These are phyloP conservation scores for Ailuropoda melanoleuca DNA, from an alignment of 2,113 vertebrate genomes.

Conservation along the genomic window DNA sequence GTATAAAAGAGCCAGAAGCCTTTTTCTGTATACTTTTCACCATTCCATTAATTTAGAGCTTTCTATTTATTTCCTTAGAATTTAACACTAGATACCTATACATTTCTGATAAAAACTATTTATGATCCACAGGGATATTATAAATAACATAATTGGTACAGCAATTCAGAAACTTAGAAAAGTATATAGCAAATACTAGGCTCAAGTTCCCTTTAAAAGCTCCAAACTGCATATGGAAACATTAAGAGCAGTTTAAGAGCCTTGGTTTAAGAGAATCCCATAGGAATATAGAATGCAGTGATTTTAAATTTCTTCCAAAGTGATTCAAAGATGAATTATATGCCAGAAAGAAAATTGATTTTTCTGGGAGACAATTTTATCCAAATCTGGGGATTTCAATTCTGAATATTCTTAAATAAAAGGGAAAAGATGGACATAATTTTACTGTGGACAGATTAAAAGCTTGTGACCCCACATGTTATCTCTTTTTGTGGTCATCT, in stretches of 20 bases:
- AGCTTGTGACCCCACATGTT: neutral
- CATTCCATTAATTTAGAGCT: neutral
- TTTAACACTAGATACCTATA: neutral
- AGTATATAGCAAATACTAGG: neutral
- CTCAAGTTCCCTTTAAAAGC: neutral
- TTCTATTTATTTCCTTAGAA: constrained; percentile 13
- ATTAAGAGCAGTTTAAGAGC: neutral
- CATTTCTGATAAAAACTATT: constrained; percentile 3
- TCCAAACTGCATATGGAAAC: neutral
- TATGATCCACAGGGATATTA: neutral
- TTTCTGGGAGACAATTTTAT: neutral
- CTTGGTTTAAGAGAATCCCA: neutral
- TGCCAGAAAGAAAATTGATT: neutral
- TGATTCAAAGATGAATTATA: constrained; percentile 18
- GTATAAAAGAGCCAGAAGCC: neutral
- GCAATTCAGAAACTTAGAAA: constrained; percentile 31
- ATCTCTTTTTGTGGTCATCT: neutral
- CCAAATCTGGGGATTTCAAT: neutral
- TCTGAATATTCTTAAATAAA: neutral
- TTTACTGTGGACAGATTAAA: neutral
- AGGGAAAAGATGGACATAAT: neutral
- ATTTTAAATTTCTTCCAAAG: neutral
- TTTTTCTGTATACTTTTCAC: neutral
- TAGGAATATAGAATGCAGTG: neutral
- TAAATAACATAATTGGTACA: constrained; percentile 20